A percentile compares a stretch with the other conserved stretches of the same genome.
Conservation (phyloP, 2,113 vertebrate genomes). For the Thymallus thymallus region DNA sequence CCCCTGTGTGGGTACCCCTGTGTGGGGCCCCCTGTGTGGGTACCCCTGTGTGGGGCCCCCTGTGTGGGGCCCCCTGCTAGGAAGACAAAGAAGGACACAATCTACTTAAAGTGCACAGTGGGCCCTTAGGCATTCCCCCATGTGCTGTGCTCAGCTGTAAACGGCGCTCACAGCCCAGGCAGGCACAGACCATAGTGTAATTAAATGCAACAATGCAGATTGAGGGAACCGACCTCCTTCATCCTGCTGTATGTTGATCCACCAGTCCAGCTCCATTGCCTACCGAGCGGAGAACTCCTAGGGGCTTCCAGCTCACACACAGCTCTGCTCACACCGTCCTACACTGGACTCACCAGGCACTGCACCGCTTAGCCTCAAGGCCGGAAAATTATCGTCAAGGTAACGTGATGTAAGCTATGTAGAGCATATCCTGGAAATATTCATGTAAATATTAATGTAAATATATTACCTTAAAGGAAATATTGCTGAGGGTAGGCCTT, state of each 20-base stretch:
- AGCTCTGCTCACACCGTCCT: background rate
- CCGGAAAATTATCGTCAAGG: background rate
- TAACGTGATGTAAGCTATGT: too few relatives aligned
- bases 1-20: too few relatives aligned
- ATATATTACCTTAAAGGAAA: too few relatives aligned
- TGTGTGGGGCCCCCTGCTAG: conserved; percentile 18
- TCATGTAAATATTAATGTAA: too few relatives aligned
- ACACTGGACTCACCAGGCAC: too few relatives aligned
- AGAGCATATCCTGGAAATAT: too few relatives aligned
- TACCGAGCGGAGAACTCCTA: background rate
- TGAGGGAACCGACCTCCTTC: conserved; percentile 8
- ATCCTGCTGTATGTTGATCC: background rate
- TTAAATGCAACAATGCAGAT: conserved; percentile 53
- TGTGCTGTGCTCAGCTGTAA: conserved; percentile 64
- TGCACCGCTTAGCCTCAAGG: background rate
- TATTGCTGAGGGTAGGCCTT: too few relatives aligned
- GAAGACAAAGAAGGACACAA: conserved; percentile 55
- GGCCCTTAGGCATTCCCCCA: conserved; percentile 62
- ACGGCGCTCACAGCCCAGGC: conserved; percentile 43
- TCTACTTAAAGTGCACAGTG: conserved; percentile 55
- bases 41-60: too few relatives aligned
- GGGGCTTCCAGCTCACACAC: conserved; percentile 16
- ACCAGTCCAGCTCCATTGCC: background rate
- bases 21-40: too few relatives aligned
- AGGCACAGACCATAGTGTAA: conserved; percentile 64